Percentiles rank a stretch among this genome's conserved stretches.
Evolutionary conservation across 2,797 vertebrate genomes (phyloP).

Genomic region (Pelodytes ibericus): DNA sequence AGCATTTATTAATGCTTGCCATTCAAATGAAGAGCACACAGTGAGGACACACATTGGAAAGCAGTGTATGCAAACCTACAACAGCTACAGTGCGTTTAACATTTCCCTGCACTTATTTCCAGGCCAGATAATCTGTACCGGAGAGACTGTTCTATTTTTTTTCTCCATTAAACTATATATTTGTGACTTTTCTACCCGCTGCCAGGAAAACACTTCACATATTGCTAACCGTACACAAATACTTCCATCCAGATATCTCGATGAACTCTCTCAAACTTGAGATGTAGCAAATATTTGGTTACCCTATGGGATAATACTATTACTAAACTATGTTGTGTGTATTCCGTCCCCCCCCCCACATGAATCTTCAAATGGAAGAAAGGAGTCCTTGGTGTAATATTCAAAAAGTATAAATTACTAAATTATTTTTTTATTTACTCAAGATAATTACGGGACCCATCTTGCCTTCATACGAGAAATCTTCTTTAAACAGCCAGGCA

Average conservation of each 20-base stretch:
- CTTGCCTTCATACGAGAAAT: conserved; percentile 2
- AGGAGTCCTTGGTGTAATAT: neutral
- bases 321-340: neutral
- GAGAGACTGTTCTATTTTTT: neutral
- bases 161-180: no score
- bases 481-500: neutral
- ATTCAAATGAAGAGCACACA: neutral
- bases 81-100: neutral
- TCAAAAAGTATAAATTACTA: neutral
- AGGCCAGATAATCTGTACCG: neutral
- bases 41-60: no score
- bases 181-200: neutral
- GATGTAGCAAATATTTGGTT: neutral
- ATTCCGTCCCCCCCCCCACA: no score
- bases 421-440: neutral
- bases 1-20: no score
- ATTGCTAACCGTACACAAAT: conserved; percentile 1
- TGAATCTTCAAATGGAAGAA: no score
- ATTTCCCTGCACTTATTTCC: neutral
- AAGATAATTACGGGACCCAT: neutral
- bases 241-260: neutral
- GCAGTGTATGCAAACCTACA: no score
- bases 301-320: conserved; percentile 22
- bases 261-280: no score
- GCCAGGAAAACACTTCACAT: neutral